These are phyloP conservation scores for Gibbula magus DNA, from an alignment of 2,888 invertebrate species.

Conservation along the genomic window DNA sequence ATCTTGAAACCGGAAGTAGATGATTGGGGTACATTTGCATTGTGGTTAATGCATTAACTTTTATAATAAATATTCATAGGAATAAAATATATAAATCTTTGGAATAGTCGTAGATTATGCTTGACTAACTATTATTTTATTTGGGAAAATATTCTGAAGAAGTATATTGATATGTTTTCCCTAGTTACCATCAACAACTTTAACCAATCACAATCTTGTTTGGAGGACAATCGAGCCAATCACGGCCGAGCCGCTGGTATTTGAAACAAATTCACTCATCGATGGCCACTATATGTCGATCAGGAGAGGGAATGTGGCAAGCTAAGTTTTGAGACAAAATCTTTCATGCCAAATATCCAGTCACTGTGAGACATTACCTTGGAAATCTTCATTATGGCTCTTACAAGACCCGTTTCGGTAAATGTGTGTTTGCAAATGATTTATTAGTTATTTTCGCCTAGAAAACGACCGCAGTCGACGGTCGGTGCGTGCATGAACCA, in stretches of 20 bases:
- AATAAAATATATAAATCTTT: neutral
- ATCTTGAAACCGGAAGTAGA: neutral
- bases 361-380: slow-evolving; percentile 12
- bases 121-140: neutral
- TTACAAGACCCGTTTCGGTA: slow-evolving; percentile 56
- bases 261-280: slow-evolving; percentile 48
- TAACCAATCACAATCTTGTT: slow-evolving; percentile 58
- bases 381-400: slow-evolving; percentile 39
- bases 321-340: neutral
- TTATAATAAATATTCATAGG: neutral
- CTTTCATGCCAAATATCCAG: slow-evolving; percentile 18
- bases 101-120: neutral
- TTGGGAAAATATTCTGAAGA: neutral
- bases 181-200: slow-evolving; percentile 29
- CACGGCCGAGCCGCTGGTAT: slow-evolving; percentile 50
- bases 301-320: slow-evolving; percentile 30
- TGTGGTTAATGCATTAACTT: neutral
- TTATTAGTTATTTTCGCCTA: neutral
- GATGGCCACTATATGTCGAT: slow-evolving; percentile 15
- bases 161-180: slow-evolving; percentile 17
- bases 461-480: neutral
- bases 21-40: neutral
- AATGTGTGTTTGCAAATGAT: slow-evolving; percentile 19
- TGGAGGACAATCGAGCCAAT: slow-evolving; percentile 50
- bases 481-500: neutral